Base-by-base conservation (phyloP, 2,797 vertebrate genomes). In the Adelosebastes latens region DNA sequence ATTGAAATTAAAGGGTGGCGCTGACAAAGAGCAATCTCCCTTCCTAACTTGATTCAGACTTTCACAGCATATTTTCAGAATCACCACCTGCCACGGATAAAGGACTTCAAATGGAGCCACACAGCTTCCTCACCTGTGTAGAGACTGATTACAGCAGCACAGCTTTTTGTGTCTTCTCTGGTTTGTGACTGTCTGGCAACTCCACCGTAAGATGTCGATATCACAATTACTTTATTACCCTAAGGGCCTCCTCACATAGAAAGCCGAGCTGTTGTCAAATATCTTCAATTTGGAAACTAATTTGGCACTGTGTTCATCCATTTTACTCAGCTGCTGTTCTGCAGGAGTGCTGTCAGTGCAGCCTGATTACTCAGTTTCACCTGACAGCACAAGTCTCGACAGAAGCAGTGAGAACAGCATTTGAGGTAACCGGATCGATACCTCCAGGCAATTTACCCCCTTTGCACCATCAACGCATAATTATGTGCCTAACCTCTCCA, bases 371-470 rank as follows among this genome's bases (percentile, higher is more conserved):
- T 87, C 78, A 36, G 77, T 83, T 86, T 90, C 81, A 86, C 79
- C 80, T 91, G 87, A 89, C 88, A 87, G 81, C 87, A 66, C 53
- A 12, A 75, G 80, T 76, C 78, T 65, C 25, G 4, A 78, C 83
- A 80, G 81, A 75, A 62, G 64, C 76, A 20, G 62, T 3, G 34
- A 81, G 80, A 91, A 85, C 82, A 84, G 89, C 83, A 77, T 87
- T 92, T 77, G 84, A 92, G 89, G 81, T 64, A 81, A 80, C 77
- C 31, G 52, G 85, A 94, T 94, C 91, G 64, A 94, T 94, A 90
- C 70, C 70, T 66, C 42, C 11, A 71, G 82, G 83, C 86, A 84
- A 85, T 89, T 89, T 69, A 27, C 72, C 27, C 59, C 25, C 62
- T 80, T 67, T 85, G 64, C 71, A 53, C 77, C 84, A 84, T 83